These are phyloP conservation scores for Dendroctonus valens DNA, from an alignment of 1,140 invertebrate species.

Conservation along the genomic window DNA sequence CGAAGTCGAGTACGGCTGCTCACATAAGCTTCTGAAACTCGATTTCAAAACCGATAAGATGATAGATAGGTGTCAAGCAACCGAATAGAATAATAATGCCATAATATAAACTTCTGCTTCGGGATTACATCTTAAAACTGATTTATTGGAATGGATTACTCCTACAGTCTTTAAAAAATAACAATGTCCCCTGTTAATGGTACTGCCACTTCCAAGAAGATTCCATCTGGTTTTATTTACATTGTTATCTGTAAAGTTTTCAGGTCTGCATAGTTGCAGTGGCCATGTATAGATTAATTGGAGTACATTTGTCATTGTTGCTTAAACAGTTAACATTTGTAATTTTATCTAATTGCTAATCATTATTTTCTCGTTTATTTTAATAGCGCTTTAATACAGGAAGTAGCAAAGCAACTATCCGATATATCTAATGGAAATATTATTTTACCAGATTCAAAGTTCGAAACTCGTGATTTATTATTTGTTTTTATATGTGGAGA, in stretches of 20 bases:
- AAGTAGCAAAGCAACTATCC: too few species aligned
- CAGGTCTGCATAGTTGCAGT: constrained; percentile 9
- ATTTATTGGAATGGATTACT: constrained; percentile 30
- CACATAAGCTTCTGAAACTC: constrained; percentile 25
- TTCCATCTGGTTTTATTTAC: constrained; percentile 21
- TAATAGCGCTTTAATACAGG: too few species aligned
- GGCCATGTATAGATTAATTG: constrained; percentile 25
- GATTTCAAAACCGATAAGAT: constrained; percentile 16
- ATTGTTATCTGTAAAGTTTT: constrained; percentile 24
- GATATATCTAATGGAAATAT: too few species aligned
- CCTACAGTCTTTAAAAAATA: constrained; percentile 29
- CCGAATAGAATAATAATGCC: constrained; percentile 26
- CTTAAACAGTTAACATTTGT: not conserved
- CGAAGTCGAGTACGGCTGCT: not conserved
- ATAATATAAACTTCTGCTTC: constrained; percentile 23
- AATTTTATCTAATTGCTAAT: too few species aligned
- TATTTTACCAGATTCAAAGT: too few species aligned
- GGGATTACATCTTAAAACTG: constrained; percentile 31
- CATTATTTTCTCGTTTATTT: too few species aligned
- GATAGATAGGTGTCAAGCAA: constrained; percentile 28
- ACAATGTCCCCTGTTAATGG: constrained; percentile 24
- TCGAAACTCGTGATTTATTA: too few species aligned
- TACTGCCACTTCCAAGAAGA: constrained; percentile 19
- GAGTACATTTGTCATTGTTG: constrained; percentile 17
- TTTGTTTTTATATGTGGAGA: too few species aligned